Evolutionary conservation across 2,888 invertebrate genomes (phyloP), one percentile per base, ranked within the genome.

Genomic region (Phymatocera aterrima): DNA sequence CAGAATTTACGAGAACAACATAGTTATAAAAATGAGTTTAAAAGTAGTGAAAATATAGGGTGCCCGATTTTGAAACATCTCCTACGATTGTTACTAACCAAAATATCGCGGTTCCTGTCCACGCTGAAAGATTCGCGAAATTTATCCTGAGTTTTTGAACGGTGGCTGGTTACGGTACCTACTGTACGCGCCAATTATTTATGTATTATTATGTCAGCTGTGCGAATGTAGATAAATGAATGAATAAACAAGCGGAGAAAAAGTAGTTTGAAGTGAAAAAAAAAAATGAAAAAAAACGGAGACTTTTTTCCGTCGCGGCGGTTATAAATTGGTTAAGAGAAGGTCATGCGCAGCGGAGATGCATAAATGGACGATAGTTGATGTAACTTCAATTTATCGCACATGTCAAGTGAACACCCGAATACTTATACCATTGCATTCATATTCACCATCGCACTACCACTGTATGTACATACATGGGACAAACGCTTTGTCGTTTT

Each of bases 401-500:
- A n/a, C n/a, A n/a, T n/a, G n/a, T n/a, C n/a, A n/a, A n/a, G n/a
- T n/a, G n/a, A n/a, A n/a, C n/a, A n/a, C n/a, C n/a, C n/a, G n/a
- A n/a, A n/a, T n/a, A n/a, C n/a, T 31, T 34, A 15, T 31, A 34
- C 34, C 40, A 65, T 40, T 61, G 31, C 24, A 54, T 48, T 18
- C 31, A 61, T 21, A 61, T 5, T 31, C 12, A 18, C 31, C 12
- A 37, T 18, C 18, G 8, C 12, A 18, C 31, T 6, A 37, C n/a
- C 18, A 8, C 5, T 18, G 6, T 5, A 37, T 64, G 37, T 43
- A 40, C 8, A 40, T 4, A 6, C 21, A 37, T 37, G 37, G 61
- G 34, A 37, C n/a, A n/a, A n/a, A n/a, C 43, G 15, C 28, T 68
- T 68, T 68, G 68, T 68, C 68, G 68, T 43, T 46, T 43, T 43